Conservation (phyloP, 1,140 invertebrate genomes). For the Leucophenga varia region DNA sequence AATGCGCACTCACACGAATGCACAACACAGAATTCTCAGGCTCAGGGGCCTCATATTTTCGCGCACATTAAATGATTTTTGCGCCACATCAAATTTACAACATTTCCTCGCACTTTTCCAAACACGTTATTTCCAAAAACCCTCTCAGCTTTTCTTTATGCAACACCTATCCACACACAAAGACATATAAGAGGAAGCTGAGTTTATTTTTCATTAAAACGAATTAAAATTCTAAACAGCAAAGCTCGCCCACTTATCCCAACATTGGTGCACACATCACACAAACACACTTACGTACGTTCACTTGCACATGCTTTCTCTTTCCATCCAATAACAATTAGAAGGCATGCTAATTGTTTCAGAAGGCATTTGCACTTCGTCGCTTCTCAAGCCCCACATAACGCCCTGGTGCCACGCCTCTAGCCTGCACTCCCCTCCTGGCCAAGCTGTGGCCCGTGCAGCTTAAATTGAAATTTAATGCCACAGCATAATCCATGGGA, state of each 20-base stretch:
- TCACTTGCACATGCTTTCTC: not conserved
- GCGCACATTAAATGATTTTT: conserved; percentile 34
- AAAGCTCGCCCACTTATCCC: conserved; percentile 7
- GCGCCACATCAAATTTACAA: conserved; percentile 36
- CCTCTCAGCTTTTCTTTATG: conserved; percentile 3
- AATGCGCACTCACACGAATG: conserved; percentile 33
- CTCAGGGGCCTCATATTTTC: too few species aligned
- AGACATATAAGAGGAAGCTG: conserved; percentile 18
- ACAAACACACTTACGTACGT: not conserved
- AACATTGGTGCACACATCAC: too few species aligned
- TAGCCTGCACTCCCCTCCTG: too few species aligned
- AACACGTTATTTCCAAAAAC: too few species aligned
- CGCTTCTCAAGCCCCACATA: conserved; percentile 28
- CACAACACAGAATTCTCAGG: too few species aligned
- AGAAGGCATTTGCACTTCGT: conserved; percentile 47
- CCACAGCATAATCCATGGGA: conserved; percentile 33
- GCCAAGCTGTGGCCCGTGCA: too few species aligned
- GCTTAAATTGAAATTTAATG: conserved; percentile 53
- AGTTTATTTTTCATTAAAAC: conserved; percentile 48
- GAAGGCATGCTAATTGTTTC: conserved; percentile 48
- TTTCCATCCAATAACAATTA: conserved; percentile 40
- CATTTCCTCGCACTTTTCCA: too few species aligned
- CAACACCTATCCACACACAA: conserved; percentile 1
- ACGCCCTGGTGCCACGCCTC: too few species aligned
- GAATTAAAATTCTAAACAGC: too few species aligned